phyloP scores from a whole-genome alignment of 2,888 invertebrate species.

The Scaeva pyrastri region DNA sequence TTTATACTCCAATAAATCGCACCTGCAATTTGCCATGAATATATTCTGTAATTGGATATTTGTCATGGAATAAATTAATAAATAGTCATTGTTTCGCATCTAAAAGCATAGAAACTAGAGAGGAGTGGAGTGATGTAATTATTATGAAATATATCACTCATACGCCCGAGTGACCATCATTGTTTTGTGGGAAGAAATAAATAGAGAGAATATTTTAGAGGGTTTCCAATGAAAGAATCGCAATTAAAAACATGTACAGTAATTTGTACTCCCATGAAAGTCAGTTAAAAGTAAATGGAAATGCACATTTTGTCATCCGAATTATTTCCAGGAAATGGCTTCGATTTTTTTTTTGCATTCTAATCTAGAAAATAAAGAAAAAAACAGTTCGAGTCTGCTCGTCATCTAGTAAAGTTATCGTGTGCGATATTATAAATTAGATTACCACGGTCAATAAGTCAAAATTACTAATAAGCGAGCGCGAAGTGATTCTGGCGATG shows the following conservation, averaged over 20 bases:
- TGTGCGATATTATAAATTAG: no score
- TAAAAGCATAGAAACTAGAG: not conserved
- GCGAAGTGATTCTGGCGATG: not conserved
- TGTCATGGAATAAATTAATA: conserved; percentile 63
- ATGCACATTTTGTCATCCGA: no score
- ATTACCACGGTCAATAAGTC: no score
- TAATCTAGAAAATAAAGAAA: no score
- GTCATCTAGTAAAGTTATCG: no score
- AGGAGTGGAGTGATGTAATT: not conserved
- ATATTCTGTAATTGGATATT: conserved; percentile 63
- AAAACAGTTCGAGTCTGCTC: no score
- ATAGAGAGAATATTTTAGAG: not conserved
- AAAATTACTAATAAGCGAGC: not conserved
- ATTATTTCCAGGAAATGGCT: no score
- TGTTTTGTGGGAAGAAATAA: conserved; percentile 1
- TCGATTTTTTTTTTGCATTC: no score
- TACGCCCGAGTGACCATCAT: conserved; percentile 45
- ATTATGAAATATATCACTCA: conserved; percentile 33
- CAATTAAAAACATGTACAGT: no score
- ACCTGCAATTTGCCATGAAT: conserved; percentile 68
- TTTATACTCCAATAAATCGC: conserved; percentile 69
- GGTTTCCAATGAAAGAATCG: no score
- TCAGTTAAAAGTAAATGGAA: no score
- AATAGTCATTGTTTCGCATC: conserved; percentile 13
- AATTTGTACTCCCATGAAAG: no score